These are phyloP conservation scores for Sapajus apella DNA, from an alignment of 2,113 vertebrate genomes.

Conservation along the genomic window DNA sequence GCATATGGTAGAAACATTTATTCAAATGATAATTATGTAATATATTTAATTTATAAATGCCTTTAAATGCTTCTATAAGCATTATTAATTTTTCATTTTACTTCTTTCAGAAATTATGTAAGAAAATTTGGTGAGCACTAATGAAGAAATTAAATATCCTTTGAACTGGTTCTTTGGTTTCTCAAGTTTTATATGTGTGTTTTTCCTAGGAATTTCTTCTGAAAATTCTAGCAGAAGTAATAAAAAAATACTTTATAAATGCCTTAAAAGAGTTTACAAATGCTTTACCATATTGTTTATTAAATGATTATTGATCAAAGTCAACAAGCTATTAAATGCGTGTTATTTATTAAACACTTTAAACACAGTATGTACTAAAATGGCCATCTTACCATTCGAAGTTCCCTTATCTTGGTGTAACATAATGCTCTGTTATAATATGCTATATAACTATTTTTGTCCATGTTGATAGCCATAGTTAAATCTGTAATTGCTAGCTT, in stretches of 20 bases:
- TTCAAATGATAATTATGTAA: neutral
- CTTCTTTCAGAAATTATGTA: neutral
- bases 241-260: slow-evolving; percentile 8
- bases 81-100: slow-evolving; percentile 35
- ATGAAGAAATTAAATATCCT: slow-evolving; percentile 5
- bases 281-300: neutral
- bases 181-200: neutral
- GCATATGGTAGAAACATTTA: neutral
- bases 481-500: slow-evolving; percentile 85
- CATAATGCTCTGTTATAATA: slow-evolving; percentile 89
- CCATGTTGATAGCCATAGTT: slow-evolving; percentile 80
- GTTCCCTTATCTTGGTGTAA: slow-evolving; percentile 83
- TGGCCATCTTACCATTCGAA: slow-evolving; percentile 78
- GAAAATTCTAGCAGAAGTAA: slow-evolving; percentile 33
- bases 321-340: neutral
- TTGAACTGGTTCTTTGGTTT: slow-evolving; percentile 29
- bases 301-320: neutral
- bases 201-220: slow-evolving; percentile 34
- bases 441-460: slow-evolving; percentile 80
- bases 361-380: neutral
- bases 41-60: neutral
- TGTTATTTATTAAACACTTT: neutral
- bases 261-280: neutral
- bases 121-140: slow-evolving; percentile 1
- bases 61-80: neutral